Percentiles rank a stretch among this genome's conserved stretches.
These are phyloP conservation scores for Megathymus violae DNA, from an alignment of 1,140 invertebrate genomes.

Conservation along the genomic window DNA sequence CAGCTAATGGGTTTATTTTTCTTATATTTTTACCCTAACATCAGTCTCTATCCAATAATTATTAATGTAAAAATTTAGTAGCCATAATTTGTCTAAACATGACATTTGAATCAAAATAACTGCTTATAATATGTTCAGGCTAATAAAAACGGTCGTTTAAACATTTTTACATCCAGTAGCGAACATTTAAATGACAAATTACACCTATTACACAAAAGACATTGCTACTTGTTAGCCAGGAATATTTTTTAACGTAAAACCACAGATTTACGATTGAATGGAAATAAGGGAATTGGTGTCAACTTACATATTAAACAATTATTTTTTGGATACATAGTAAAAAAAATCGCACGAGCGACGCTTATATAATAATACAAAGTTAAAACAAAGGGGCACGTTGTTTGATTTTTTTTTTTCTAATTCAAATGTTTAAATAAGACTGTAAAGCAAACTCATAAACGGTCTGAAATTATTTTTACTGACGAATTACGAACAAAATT, in stretches of 20 bases:
- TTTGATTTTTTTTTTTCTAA: background rate
- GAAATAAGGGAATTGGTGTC: background rate
- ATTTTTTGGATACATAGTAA: too few species aligned
- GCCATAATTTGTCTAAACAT: slow-evolving; percentile 17
- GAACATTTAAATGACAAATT: slow-evolving; percentile 32
- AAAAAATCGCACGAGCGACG: too few species aligned
- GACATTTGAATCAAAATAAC: slow-evolving; percentile 29
- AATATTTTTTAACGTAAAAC: slow-evolving; percentile 22
- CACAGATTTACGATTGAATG: slow-evolving; percentile 3
- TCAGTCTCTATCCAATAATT: too few species aligned
- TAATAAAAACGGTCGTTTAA: slow-evolving; percentile 34
- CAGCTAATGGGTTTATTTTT: too few species aligned
- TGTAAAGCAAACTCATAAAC: background rate
- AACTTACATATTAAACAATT: too few species aligned
- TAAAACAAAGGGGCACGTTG: background rate
- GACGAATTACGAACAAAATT: slow-evolving; percentile 16
- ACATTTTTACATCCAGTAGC: slow-evolving; percentile 30
- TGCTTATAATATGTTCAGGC: slow-evolving; percentile 21
- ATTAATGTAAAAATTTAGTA: too few species aligned
- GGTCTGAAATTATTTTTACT: slow-evolving; percentile 1
- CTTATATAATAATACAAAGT: too few species aligned
- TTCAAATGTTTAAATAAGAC: background rate
- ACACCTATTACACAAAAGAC: slow-evolving; percentile 30
- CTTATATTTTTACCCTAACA: too few species aligned
- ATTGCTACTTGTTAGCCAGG: slow-evolving; percentile 18